phyloP scores from a whole-genome alignment of 2,888 invertebrate species.

The Hydrotaea diabolus region DNA sequence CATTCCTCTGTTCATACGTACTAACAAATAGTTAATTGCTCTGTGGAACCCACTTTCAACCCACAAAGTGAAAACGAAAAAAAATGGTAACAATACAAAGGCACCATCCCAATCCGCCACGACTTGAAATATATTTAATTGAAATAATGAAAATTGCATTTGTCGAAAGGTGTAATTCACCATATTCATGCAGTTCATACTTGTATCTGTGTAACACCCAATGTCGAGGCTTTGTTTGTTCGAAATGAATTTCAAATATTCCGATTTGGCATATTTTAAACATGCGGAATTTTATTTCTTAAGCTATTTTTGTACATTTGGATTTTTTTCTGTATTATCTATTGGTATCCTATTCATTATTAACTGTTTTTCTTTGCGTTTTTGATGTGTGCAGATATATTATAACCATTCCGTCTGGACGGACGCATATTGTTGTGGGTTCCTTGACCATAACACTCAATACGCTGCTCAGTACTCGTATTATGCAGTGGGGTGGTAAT shows the following conservation, averaged over 20 bases:
- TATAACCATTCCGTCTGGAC: background rate
- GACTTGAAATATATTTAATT: background rate
- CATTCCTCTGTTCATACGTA: background rate
- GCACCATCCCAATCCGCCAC: background rate
- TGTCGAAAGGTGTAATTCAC: background rate
- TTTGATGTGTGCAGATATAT: background rate
- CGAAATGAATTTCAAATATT: constrained; percentile 5
- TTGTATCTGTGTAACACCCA: background rate
- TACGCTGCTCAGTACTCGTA: background rate
- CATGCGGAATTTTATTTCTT: constrained; percentile 32
- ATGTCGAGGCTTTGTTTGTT: background rate
- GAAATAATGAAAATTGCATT: constrained; percentile 7
- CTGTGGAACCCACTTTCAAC: constrained; percentile 4
- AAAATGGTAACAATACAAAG: background rate
- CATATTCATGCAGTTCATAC: background rate
- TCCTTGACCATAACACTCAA: constrained; percentile 48
- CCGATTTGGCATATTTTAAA: background rate
- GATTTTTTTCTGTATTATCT: background rate
- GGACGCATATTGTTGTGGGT: constrained; percentile 29
- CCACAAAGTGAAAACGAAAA: constrained; percentile 6
- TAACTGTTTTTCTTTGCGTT: background rate
- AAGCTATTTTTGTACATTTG: constrained; percentile 3
- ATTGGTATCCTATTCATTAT: background rate
- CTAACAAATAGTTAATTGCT: background rate
- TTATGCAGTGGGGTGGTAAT: constrained; percentile 32